phyloP scores from a whole-genome alignment of 2,797 vertebrate genomes.

The Myioborus miniatus region DNA sequence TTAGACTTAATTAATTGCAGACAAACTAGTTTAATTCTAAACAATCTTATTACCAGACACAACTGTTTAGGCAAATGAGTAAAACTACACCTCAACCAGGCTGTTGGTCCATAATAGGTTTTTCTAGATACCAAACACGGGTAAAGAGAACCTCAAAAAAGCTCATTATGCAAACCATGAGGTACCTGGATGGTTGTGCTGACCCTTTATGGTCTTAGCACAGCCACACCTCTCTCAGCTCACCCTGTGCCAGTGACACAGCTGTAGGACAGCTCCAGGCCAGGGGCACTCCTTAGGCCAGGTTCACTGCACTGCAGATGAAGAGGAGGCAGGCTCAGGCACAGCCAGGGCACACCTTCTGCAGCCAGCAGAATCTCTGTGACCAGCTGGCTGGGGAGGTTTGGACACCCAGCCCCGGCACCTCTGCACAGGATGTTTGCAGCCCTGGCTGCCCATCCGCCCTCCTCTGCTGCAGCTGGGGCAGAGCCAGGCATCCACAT shows the following conservation, averaged over 20 bases:
- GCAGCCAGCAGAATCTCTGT: background rate
- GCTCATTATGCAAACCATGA: fast-evolving
- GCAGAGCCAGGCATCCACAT: background rate
- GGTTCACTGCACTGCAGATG: background rate
- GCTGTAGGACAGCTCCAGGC: background rate
- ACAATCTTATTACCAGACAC: background rate
- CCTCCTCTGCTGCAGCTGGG: background rate
- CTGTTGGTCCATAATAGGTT: background rate
- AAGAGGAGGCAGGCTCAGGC: background rate
- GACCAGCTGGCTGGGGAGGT: background rate
- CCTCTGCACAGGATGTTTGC: background rate
- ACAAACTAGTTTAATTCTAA: background rate
- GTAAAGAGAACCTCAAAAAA: background rate
- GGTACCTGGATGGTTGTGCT: background rate
- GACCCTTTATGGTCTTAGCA: background rate
- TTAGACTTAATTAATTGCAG: background rate
- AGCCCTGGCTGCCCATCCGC: fast-evolving
- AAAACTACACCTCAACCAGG: background rate
- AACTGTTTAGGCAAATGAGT: background rate
- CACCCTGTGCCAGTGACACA: background rate
- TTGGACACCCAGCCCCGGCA: background rate
- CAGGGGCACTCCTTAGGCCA: background rate
- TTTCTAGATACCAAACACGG: background rate
- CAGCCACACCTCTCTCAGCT: background rate
- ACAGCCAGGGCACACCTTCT: background rate